Evolutionary conservation across 2,888 invertebrate species (phyloP).

Genomic region (Parnassius orleans): DNA sequence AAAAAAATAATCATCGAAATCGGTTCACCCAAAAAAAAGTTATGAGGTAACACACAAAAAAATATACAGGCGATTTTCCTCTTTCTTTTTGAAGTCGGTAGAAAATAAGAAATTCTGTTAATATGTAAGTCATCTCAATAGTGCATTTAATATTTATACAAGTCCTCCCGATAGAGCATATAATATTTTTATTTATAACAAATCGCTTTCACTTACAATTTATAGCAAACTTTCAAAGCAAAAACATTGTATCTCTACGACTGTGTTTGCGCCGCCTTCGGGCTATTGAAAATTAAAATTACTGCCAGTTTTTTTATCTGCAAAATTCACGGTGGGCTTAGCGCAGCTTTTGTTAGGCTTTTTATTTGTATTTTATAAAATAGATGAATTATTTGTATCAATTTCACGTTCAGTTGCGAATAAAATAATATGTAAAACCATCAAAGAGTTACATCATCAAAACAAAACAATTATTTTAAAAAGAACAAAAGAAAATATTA

Average conservation of each 20-base stretch:
- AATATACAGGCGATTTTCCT: too few species aligned
- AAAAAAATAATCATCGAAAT: too few species aligned
- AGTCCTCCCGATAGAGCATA: too few species aligned
- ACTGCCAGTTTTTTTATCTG: conserved; percentile 60
- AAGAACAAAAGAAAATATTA: too few species aligned
- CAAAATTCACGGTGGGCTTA: conserved; percentile 51
- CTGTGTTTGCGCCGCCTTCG: conserved; percentile 58
- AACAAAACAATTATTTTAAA: conserved; percentile 11
- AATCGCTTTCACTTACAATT: conserved; percentile 34
- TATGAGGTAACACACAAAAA: too few species aligned
- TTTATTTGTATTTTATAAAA: conserved; percentile 32
- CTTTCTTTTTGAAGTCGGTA: too few species aligned
- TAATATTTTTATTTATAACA: conserved; percentile 1
- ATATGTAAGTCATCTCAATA: too few species aligned
- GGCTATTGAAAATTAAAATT: conserved; percentile 77
- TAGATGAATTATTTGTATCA: conserved; percentile 25
- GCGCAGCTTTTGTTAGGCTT: conserved; percentile 47
- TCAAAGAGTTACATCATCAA: conserved; percentile 1
- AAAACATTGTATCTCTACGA: conserved; percentile 60
- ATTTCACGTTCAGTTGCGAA: conserved; percentile 21
- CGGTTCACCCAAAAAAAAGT: too few species aligned
- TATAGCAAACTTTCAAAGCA: conserved; percentile 46
- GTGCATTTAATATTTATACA: too few species aligned
- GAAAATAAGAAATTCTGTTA: too few species aligned
- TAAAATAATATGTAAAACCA: conserved; percentile 10